Percentiles rank a stretch among this genome's conserved stretches.
Conservation (phyloP, 2,888 invertebrate species). For the Melipona bicolor region DNA sequence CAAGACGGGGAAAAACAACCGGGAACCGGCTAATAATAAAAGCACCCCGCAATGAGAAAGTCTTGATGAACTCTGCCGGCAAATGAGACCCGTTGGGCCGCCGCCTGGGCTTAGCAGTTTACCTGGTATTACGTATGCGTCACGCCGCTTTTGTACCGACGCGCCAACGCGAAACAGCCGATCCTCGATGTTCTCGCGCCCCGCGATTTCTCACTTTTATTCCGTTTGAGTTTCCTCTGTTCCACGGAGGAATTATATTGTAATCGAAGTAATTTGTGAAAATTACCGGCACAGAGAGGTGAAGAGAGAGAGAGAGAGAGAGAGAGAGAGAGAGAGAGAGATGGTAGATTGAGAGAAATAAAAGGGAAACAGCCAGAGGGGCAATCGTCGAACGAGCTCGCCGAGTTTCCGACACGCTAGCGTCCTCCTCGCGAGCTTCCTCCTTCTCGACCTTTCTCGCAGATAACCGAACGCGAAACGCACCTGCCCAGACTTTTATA, state of each 20-base stretch:
- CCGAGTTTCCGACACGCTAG: background rate
- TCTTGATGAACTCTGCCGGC: slow-evolving; percentile 64
- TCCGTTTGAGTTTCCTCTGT: slow-evolving; percentile 46
- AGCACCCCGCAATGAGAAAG: slow-evolving; percentile 72
- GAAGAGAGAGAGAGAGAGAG: slow-evolving; percentile 19
- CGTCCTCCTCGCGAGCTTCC: background rate
- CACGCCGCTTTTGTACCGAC: background rate
- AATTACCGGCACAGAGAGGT: slow-evolving; percentile 17
- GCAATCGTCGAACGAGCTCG: background rate
- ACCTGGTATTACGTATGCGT: slow-evolving; percentile 38
- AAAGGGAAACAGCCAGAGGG: background rate
- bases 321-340: slow-evolving; percentile 4
- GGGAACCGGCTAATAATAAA: slow-evolving; percentile 66
- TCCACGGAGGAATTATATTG: slow-evolving; percentile 57
- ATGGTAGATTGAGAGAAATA: slow-evolving; percentile 9
- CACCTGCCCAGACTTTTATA: background rate
- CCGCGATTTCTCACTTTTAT: slow-evolving; percentile 53
- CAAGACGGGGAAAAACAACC: background rate
- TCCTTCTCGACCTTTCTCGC: background rate
- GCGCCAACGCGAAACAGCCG: background rate
- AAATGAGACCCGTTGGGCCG: slow-evolving; percentile 47
- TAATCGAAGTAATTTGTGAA: slow-evolving; percentile 68
- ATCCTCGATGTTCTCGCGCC: slow-evolving; percentile 45
- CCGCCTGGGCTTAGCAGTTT: slow-evolving; percentile 19
- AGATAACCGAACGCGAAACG: background rate